These are phyloP conservation scores for Cryptoblepharus egeriae DNA, from an alignment of 2,797 vertebrate species.

Conservation along the genomic window DNA sequence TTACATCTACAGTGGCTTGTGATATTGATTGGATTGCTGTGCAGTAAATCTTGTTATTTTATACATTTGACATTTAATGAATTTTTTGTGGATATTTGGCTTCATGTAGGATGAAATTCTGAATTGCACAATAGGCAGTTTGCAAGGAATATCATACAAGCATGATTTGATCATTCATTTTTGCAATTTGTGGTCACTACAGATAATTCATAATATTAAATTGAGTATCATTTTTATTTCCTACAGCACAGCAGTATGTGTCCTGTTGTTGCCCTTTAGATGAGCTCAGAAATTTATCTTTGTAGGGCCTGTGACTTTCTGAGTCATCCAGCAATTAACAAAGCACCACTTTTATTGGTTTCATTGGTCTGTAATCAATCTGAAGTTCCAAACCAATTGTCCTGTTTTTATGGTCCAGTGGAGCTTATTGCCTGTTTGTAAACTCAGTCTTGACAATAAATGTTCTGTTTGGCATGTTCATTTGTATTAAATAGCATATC, in stretches of 20 bases:
- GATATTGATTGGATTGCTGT: constrained; percentile 8
- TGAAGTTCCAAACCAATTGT: background rate
- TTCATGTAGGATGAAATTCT: background rate
- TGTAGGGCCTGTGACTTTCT: background rate
- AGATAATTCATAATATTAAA: too few species aligned
- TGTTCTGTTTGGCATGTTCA: background rate
- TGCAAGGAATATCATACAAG: background rate
- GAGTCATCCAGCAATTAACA: background rate
- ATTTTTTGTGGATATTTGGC: background rate
- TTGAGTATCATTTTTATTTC: background rate
- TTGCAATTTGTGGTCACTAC: background rate
- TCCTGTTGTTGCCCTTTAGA: background rate
- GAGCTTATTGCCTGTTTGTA: background rate
- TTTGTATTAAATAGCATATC: background rate
- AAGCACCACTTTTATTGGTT: background rate
- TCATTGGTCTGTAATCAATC: background rate
- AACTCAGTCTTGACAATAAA: background rate
- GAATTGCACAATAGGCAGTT: background rate
- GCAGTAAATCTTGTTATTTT: background rate
- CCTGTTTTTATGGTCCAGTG: background rate
- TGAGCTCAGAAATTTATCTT: background rate
- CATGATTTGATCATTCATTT: background rate
- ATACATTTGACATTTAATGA: background rate
- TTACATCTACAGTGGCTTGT: background rate
- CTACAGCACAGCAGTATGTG: accelerated